phyloP scores from a whole-genome alignment of 2,113 vertebrate species.

The Pollachius pollachius region DNA sequence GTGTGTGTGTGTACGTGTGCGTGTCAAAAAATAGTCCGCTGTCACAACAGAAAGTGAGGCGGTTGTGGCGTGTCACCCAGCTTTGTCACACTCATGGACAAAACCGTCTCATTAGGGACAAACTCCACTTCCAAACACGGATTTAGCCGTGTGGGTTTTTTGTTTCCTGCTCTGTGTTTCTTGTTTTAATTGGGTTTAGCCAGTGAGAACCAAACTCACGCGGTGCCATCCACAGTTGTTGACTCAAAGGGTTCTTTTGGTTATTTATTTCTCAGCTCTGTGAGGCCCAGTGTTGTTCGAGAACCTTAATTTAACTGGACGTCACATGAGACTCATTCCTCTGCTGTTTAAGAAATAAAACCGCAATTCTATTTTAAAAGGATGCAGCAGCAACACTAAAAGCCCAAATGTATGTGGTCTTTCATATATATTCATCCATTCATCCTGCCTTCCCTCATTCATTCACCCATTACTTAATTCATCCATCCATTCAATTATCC shows the following conservation, averaged over 20 bases:
- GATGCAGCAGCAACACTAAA: too few species aligned
- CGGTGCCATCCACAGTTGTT: not conserved
- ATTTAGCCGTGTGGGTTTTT: conserved; percentile 14
- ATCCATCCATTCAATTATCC: too few species aligned
- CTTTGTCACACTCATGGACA: conserved; percentile 66
- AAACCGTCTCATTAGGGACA: conserved; percentile 62
- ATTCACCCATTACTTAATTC: too few species aligned
- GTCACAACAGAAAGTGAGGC: conserved; percentile 57
- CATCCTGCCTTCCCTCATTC: too few species aligned
- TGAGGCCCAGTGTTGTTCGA: not conserved
- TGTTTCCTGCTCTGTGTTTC: conserved; percentile 1
- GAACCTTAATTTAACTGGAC: too few species aligned
- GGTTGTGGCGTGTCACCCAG: conserved; percentile 68
- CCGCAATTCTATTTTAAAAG: too few species aligned
- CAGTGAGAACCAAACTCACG: conserved; percentile 4
- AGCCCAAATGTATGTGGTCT: too few species aligned
- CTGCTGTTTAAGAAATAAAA: too few species aligned
- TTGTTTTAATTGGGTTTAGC: conserved; percentile 46
- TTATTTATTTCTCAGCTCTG: not conserved
- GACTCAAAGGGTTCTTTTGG: conserved; percentile 2
- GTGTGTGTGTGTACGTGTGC: not conserved
- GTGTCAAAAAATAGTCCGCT: conserved; percentile 53
- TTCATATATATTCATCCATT: too few species aligned
- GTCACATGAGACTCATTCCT: too few species aligned
- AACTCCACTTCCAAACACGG: conserved; percentile 33